Percentiles rank a stretch among this genome's conserved stretches.
Evolutionary conservation across 2,888 invertebrate genomes (phyloP).

Genomic region (Volucella bombylans): DNA sequence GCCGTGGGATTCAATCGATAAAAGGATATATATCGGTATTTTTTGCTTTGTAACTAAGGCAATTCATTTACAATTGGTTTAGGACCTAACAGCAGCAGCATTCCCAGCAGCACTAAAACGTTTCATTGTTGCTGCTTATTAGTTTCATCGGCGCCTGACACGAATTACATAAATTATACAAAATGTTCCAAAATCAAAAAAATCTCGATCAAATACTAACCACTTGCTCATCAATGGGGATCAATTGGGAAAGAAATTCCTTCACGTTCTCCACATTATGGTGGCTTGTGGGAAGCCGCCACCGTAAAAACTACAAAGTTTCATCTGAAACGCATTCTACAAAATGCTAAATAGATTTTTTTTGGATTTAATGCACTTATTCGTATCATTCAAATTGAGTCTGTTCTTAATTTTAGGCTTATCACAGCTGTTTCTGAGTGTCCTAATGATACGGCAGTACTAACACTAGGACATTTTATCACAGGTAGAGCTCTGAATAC

Average conservation of each 20-base stretch:
- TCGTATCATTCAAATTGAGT: constrained; percentile 56
- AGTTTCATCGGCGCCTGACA: not conserved
- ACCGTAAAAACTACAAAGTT: constrained; percentile 31
- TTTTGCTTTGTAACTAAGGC: constrained; percentile 60
- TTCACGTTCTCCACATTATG: constrained; percentile 63
- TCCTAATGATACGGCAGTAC: constrained; percentile 40
- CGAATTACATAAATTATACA: constrained; percentile 25
- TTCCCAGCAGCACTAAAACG: constrained; percentile 59
- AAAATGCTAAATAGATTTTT: constrained; percentile 27
- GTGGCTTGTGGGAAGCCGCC: constrained; percentile 63
- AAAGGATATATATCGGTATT: constrained; percentile 58
- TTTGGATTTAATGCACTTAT: constrained; percentile 46
- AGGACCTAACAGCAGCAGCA: constrained; percentile 47
- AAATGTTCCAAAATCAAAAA: constrained; percentile 19
- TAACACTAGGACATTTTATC: constrained; percentile 67
- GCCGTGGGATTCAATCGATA: constrained; percentile 30
- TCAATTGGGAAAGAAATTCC: constrained; percentile 64
- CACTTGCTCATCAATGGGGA: constrained; percentile 41
- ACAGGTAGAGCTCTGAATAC: constrained; percentile 54
- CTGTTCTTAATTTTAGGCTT: constrained; percentile 59
- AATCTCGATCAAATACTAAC: constrained; percentile 37
- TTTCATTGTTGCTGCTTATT: too few species aligned
- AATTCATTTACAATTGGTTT: constrained; percentile 56
- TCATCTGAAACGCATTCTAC: constrained; percentile 10
- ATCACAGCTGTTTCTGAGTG: constrained; percentile 55